Conservation (phyloP, 2,113 vertebrate species). For the Oxygymnocypris stewartii region DNA sequence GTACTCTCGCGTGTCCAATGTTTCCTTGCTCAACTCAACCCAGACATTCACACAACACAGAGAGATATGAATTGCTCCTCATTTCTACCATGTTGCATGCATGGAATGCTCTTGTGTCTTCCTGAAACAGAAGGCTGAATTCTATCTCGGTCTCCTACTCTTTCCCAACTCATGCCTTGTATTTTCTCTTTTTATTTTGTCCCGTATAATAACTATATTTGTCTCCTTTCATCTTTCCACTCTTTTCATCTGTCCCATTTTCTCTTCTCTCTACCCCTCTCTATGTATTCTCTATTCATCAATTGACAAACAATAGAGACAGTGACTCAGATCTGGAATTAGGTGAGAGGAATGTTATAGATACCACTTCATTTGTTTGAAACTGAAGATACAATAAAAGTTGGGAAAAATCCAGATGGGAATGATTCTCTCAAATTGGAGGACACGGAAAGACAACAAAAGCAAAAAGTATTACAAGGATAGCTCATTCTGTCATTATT, state of each 20-base stretch:
- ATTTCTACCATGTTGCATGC: constrained; percentile 14
- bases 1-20: not conserved
- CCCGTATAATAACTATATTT: constrained; percentile 34
- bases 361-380: not conserved
- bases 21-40: not conserved
- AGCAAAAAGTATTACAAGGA: not conserved
- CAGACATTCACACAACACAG: not conserved
- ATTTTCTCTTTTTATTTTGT: not conserved
- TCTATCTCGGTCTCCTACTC: not conserved
- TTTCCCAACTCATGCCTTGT: not conserved
- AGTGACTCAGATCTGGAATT: not conserved
- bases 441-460: not conserved
- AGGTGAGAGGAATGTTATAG: constrained; percentile 17
- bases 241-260: constrained; percentile 49
- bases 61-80: not conserved
- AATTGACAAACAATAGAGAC: constrained; percentile 14
- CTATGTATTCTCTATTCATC: not conserved
- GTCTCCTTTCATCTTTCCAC: constrained; percentile 42
- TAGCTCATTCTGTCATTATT: not conserved
- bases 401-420: not conserved
- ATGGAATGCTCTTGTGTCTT: constrained; percentile 16
- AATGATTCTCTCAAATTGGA: not conserved
- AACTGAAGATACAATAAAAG: not conserved
- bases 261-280: constrained; percentile 3
- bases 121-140: not conserved